Evolutionary conservation across 2,113 vertebrate genomes (phyloP).

Genomic region (Pithys albifrons): DNA sequence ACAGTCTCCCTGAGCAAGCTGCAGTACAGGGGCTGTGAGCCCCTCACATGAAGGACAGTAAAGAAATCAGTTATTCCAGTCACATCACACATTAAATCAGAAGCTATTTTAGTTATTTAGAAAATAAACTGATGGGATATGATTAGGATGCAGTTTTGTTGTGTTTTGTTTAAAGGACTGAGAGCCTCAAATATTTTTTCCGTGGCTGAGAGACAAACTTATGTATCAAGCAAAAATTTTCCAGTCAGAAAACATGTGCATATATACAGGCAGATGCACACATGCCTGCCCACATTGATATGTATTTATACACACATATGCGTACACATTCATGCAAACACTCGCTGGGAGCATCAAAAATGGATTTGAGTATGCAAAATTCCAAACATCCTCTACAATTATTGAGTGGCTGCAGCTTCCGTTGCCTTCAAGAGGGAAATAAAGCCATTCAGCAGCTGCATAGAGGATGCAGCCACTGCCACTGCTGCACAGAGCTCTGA

Average conservation of each 20-base stretch:
- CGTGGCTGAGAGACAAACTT: not conserved
- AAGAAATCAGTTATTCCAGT: not conserved
- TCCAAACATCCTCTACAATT: not conserved
- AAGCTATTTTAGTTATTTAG: not conserved
- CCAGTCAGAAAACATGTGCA: not conserved
- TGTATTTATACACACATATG: conserved; percentile 2
- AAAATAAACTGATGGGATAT: not conserved
- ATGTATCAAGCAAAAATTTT: conserved; percentile 26
- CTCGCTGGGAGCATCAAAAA: not conserved
- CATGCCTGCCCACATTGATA: not conserved
- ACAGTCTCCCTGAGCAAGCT: not conserved
- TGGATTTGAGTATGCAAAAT: not conserved
- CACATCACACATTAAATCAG: not conserved
- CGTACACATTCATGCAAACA: not conserved
- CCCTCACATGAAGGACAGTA: not conserved
- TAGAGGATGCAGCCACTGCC: conserved; percentile 13
- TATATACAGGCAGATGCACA: not conserved
- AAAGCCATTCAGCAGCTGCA: conserved; percentile 47
- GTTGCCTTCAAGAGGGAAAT: conserved; percentile 7
- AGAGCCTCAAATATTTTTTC: not conserved
- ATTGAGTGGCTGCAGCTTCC: not conserved
- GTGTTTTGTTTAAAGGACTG: not conserved
- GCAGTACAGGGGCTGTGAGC: not conserved
- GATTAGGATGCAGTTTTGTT: not conserved
- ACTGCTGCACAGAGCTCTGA: not conserved